phyloP scores from a whole-genome alignment of 2,888 invertebrate genomes.

The Hyalella azteca region DNA sequence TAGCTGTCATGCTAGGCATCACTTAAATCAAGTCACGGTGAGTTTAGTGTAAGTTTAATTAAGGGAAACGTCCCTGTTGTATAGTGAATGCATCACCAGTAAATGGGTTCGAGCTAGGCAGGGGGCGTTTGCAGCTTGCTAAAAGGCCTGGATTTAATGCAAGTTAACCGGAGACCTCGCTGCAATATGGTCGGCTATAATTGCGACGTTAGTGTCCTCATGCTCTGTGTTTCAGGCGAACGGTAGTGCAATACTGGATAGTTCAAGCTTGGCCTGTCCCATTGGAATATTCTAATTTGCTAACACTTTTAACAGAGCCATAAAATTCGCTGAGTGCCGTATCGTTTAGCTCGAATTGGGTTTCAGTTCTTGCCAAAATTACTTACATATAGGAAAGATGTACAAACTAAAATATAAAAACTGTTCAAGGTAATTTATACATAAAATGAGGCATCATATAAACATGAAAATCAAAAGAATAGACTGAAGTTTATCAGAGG shows the following conservation, averaged over 20 bases:
- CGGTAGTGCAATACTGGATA: constrained; percentile 38
- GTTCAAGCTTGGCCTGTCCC: constrained; percentile 36
- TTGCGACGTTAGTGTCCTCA: constrained; percentile 39
- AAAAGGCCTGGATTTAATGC: constrained; percentile 40
- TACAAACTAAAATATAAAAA: too few relatives aligned
- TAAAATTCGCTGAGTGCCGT: constrained; percentile 35
- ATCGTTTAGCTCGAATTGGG: constrained; percentile 39
- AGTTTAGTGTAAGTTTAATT: constrained; percentile 39
- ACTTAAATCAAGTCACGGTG: constrained; percentile 36
- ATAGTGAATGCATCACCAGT: constrained; percentile 34
- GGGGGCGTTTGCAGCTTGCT: constrained; percentile 29
- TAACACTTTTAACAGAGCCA: constrained; percentile 35
- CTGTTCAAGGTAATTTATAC: too few relatives aligned
- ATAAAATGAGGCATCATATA: too few relatives aligned
- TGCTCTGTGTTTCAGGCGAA: constrained; percentile 34
- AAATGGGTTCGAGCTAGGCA: constrained; percentile 29
- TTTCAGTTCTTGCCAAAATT: constrained; percentile 35
- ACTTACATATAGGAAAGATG: too few relatives aligned
- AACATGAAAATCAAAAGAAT: too few relatives aligned
- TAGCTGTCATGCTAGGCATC: constrained; percentile 35
- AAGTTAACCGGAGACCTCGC: constrained; percentile 31
- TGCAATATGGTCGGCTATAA: constrained; percentile 35
- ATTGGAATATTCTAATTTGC: constrained; percentile 39
- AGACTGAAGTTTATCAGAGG: too few relatives aligned
- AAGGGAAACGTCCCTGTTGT: constrained; percentile 34